These are phyloP conservation scores for Hirtodrosophila duncani DNA, from an alignment of 2,888 invertebrate species.

Conservation along the genomic window DNA sequence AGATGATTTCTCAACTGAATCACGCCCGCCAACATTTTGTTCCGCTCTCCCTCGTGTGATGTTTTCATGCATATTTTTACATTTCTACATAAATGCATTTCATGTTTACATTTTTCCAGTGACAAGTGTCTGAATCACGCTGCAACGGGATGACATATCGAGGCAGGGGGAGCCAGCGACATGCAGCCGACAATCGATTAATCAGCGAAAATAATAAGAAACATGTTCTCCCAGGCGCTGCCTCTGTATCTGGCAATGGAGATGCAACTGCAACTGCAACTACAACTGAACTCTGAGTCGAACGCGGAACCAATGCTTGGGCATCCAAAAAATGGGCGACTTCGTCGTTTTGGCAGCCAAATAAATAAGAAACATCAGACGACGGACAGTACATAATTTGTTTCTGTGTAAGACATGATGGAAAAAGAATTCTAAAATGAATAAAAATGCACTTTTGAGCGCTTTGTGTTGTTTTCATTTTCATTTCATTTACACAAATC, in stretches of 20 bases:
- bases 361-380: conserved; percentile 59
- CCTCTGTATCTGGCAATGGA: conserved; percentile 24
- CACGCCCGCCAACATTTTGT: conserved; percentile 30
- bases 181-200: conserved; percentile 74
- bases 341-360: conserved; percentile 64
- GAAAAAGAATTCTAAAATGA: conserved; percentile 24
- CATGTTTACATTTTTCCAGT: conserved; percentile 71
- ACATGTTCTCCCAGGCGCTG: conserved; percentile 49
- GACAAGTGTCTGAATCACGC: conserved; percentile 72
- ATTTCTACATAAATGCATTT: conserved; percentile 66
- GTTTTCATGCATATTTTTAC: conserved; percentile 30
- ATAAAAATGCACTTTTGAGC: conserved; percentile 29
- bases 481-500: too few relatives aligned
- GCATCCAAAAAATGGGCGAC: conserved; percentile 54
- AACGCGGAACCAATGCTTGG: conserved; percentile 59
- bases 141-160: conserved; percentile 66
- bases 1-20: conserved; percentile 26
- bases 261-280: conserved; percentile 23
- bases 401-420: conserved; percentile 30
- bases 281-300: conserved; percentile 28
- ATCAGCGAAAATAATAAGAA: conserved; percentile 74
- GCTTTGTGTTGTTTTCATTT: conserved; percentile 3
- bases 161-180: conserved; percentile 65
- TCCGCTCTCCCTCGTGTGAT: conserved; percentile 20
- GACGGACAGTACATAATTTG: conserved; percentile 32